Evolutionary conservation across 2,888 invertebrate genomes (phyloP), one percentile per base, ranked within the genome.

Genomic region (Nipponacmea schrenckii): DNA sequence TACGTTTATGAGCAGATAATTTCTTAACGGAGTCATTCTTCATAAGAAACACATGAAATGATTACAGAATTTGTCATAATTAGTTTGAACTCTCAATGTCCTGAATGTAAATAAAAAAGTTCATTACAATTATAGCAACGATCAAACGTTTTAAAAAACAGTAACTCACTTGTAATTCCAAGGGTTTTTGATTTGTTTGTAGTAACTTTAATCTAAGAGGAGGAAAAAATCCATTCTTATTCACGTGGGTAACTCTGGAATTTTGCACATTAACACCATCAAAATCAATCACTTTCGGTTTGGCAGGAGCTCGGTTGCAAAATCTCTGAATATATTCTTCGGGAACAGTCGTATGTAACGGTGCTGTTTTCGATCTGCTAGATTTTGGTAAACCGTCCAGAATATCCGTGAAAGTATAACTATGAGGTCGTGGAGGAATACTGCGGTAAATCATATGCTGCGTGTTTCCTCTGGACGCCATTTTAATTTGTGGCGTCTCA

Each of bases 251-350:
- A 24, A 56, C 56, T 14, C 24, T 24, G 56, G 56, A 24, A 20
- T 56, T 56, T 56, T 56, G 8, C 50, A 80, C 70, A 44, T 74
- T 74, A 26, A 75, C 72, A 3, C 77, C 76, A 70, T 79, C 81
- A 71, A 83, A 82, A 45, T 83, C 83, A 31, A 84, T 78, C 62
- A 83, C 81, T 67, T 80, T 79, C 0, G 83, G 83, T 48, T 80
- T 80, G n/a, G 82, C 80, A 48, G 79, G 80, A 8, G 82, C 83
- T 27, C 80, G 68, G 5, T 81, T 68, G 67, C 80, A 78, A 69
- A 84, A 83, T 27, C 83, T 68, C 45, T 82, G 79, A 10, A 79
- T 81, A 64, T 80, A 83, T 67, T 84, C 84, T 64, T 80, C 79
- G 1, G 83, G 77, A 4, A 80, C 71, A 70, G 79, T 81, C 0